phyloP scores from a whole-genome alignment of 1,140 invertebrate genomes.

The Nebria ingens region DNA sequence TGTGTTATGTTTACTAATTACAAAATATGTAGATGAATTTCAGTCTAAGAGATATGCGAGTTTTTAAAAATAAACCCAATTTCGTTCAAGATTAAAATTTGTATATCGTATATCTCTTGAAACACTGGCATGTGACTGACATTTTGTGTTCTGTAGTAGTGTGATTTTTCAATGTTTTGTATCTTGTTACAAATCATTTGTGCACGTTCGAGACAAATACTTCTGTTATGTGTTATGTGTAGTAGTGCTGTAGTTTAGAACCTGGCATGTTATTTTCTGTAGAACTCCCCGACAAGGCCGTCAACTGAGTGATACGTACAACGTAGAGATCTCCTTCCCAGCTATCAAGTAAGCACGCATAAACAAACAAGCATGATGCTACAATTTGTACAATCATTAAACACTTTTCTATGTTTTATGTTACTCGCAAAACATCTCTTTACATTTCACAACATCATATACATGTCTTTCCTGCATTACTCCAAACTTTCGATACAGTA shows the following conservation, averaged over 20 bases:
- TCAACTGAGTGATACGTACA: conserved; percentile 69
- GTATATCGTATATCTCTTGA: too few species aligned
- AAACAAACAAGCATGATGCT: conserved; percentile 16
- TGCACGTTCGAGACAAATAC: not conserved
- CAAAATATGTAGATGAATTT: not conserved
- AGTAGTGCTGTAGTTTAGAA: conserved; percentile 20
- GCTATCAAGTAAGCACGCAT: conserved; percentile 73
- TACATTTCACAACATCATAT: too few species aligned
- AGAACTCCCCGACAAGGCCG: conserved; percentile 48
- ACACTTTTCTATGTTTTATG: too few species aligned
- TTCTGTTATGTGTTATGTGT: conserved; percentile 16
- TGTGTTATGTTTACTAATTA: conserved; percentile 17
- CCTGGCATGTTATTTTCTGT: conserved; percentile 34
- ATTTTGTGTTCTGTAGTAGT: too few species aligned
- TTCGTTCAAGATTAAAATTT: too few species aligned
- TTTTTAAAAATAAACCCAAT: too few species aligned
- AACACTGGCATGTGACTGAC: not conserved
- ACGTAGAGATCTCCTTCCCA: conserved; percentile 81
- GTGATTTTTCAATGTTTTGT: too few species aligned
- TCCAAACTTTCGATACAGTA: too few species aligned
- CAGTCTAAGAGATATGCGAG: not conserved
- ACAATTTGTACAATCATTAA: too few species aligned
- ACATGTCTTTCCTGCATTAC: too few species aligned
- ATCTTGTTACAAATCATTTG: not conserved
- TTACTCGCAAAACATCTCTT: too few species aligned